Percentiles rank a stretch among this genome's conserved stretches.
phyloP scores from a whole-genome alignment of 2,113 vertebrate species.

The Chlorocebus sabaeus region DNA sequence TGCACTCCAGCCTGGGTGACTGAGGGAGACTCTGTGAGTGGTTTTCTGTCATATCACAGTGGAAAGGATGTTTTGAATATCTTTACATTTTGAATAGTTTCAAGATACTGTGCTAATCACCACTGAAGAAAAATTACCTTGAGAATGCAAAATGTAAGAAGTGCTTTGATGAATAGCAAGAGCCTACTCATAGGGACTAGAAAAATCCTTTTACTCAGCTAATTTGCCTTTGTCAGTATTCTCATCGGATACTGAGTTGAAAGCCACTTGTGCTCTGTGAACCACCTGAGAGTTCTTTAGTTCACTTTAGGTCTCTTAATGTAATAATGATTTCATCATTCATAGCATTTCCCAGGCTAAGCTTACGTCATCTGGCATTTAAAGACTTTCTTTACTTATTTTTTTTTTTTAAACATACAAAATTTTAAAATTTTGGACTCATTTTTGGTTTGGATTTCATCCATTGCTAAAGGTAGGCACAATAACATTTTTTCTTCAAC shows the following conservation, averaged over 20 bases:
- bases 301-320: background rate
- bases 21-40: background rate
- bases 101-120: slow-evolving; percentile 38
- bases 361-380: background rate
- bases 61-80: slow-evolving; percentile 5
- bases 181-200: background rate
- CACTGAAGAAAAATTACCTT: slow-evolving; percentile 40
- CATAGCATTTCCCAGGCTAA: background rate
- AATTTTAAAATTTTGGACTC: slow-evolving; percentile 5
- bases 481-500: background rate
- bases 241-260: background rate
- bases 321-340: background rate
- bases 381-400: background rate
- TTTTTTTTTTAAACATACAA: background rate
- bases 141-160: slow-evolving; percentile 36
- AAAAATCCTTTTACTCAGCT: background rate
- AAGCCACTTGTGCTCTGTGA: background rate
- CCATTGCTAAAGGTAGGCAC: background rate
- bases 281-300: background rate
- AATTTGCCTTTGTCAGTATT: slow-evolving; percentile 6
- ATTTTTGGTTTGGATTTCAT: slow-evolving; percentile 18
- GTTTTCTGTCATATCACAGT: background rate
- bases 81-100: slow-evolving; percentile 52
- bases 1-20: no score
- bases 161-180: background rate